Evolutionary conservation across 2,113 vertebrate genomes (phyloP).

Genomic region (Apteryx mantelli): DNA sequence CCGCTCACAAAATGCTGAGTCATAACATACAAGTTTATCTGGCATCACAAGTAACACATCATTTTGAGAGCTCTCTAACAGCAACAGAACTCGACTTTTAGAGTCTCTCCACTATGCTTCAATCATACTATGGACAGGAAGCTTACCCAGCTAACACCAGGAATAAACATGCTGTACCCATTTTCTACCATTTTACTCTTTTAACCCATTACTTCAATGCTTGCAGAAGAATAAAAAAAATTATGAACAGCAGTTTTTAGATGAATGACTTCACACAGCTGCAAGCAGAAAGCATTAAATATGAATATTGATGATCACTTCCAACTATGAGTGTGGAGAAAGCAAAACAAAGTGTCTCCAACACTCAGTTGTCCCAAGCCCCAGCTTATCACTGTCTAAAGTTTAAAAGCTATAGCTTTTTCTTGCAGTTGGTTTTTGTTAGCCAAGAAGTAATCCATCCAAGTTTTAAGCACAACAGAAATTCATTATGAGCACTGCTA

Average conservation of each 20-base stretch:
- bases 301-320: neutral
- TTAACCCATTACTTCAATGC: neutral
- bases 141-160: neutral
- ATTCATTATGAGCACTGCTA: neutral
- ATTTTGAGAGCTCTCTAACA: neutral
- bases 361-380: neutral
- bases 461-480: neutral
- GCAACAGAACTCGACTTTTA: neutral
- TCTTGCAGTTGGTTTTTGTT: neutral
- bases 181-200: neutral
- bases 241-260: fast-evolving
- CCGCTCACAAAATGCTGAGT: slow-evolving; percentile 38
- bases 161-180: fast-evolving
- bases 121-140: neutral
- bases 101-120: neutral
- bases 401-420: neutral
- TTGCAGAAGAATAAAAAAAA: neutral
- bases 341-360: neutral
- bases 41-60: neutral
- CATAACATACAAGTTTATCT: neutral
- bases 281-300: neutral
- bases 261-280: neutral
- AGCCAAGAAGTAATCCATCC: neutral
- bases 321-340: neutral
- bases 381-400: neutral